Conservation (phyloP, 1,140 invertebrate genomes). For the Brachionus calyciflorus region DNA sequence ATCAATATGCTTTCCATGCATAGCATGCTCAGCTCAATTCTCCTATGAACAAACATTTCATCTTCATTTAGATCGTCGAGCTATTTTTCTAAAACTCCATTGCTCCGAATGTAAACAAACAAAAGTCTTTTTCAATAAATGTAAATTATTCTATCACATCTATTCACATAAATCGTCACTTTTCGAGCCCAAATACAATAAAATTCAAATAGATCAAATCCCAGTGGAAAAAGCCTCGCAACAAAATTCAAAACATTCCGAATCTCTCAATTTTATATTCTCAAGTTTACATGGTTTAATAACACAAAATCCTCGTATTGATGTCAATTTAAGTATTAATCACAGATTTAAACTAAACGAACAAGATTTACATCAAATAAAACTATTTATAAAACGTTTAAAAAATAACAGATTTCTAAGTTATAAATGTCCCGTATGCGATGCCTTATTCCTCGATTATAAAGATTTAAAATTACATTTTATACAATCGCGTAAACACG, state of each 20-base stretch:
- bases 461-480: conserved; percentile 13
- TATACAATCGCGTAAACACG: neutral
- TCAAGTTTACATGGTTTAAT: neutral
- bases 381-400: neutral
- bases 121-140: conserved; percentile 27
- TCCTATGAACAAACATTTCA: conserved; percentile 31
- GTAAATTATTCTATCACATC: conserved; percentile 28
- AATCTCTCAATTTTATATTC: neutral
- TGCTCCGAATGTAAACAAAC: conserved; percentile 24
- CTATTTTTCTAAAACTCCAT: neutral
- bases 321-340: neutral
- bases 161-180: conserved; percentile 4
- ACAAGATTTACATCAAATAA: conserved; percentile 16
- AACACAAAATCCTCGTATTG: neutral
- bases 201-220: conserved; percentile 6
- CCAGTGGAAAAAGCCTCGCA: neutral
- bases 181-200: neutral
- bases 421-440: neutral
- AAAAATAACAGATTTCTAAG: neutral
- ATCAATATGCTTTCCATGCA: conserved; percentile 25
- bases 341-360: conserved; percentile 17
- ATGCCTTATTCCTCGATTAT: neutral
- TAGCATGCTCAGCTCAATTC: conserved; percentile 8
- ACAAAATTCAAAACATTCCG: neutral
- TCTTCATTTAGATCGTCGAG: conserved; percentile 14